Conservation (phyloP, 2,113 vertebrate species). For the Anas platyrhynchos region DNA sequence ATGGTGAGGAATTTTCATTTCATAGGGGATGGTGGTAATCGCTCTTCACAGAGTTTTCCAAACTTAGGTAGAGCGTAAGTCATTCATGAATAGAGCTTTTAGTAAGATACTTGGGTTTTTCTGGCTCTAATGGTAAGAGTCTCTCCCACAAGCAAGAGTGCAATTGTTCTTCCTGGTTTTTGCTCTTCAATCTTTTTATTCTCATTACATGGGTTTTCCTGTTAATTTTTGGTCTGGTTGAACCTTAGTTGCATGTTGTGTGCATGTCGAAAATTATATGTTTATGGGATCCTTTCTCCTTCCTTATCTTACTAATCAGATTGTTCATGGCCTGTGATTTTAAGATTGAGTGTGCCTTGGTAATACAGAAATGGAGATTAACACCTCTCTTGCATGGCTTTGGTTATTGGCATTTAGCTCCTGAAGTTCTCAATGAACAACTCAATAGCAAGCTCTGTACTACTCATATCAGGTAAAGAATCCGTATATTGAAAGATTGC, state of each 20-base stretch:
- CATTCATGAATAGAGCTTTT: background rate
- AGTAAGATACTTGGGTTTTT: background rate
- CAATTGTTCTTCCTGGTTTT: background rate
- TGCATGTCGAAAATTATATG: background rate
- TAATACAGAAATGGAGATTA: background rate
- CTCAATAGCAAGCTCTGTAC: background rate
- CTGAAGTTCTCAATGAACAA: background rate
- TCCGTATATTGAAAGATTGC: background rate
- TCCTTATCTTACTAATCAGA: conserved; percentile 36
- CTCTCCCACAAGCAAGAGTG: background rate
- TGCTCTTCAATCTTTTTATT: background rate
- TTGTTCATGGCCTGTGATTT: background rate
- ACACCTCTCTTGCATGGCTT: background rate
- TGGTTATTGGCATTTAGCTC: background rate
- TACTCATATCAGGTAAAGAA: background rate
- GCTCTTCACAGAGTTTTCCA: background rate
- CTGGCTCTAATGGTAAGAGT: background rate
- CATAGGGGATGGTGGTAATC: background rate
- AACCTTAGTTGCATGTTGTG: background rate
- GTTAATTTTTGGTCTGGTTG: background rate
- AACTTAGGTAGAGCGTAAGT: background rate
- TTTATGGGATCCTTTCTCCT: background rate
- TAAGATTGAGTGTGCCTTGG: background rate
- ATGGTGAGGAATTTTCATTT: background rate
- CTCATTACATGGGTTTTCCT: background rate